A percentile compares a stretch with the other conserved stretches of the same genome.
Evolutionary conservation across 53 echinoderm and acorn worm species (phyloP).

Genomic region (Mesocentrotus franciscanus): DNA sequence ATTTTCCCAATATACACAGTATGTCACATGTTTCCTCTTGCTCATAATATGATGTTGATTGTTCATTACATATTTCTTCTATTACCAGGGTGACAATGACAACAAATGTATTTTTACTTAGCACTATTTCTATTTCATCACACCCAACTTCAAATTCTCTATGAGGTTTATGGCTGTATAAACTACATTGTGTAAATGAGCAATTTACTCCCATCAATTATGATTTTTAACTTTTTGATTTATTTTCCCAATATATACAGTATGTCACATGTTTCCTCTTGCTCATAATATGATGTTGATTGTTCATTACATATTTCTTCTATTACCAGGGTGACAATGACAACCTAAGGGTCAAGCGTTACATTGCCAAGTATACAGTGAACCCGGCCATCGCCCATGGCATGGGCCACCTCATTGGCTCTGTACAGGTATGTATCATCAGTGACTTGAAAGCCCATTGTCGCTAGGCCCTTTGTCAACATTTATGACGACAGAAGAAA

Average conservation of each 20-base stretch:
- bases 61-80: background rate
- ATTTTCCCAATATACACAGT: too few relatives aligned
- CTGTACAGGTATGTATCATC: constrained; percentile 61
- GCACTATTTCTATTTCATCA: too few relatives aligned
- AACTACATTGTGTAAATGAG: too few relatives aligned
- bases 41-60: background rate
- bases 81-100: constrained; percentile 77
- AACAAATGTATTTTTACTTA: too few relatives aligned
- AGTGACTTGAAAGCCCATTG: too few relatives aligned
- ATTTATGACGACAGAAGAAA: too few relatives aligned
- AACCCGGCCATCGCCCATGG: constrained; percentile 86
- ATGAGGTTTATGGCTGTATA: too few relatives aligned
- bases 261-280: background rate
- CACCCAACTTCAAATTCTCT: too few relatives aligned
- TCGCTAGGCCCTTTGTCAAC: too few relatives aligned
- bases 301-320: background rate
- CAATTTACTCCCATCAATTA: too few relatives aligned
- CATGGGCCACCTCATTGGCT: constrained; percentile 80
- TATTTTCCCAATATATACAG: too few relatives aligned
- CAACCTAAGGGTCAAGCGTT: constrained; percentile 76
- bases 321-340: constrained; percentile 76
- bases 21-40: background rate
- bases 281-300: background rate
- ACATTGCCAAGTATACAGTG: constrained; percentile 85
- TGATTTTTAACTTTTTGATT: too few relatives aligned